Conservation (phyloP, 2,888 invertebrate species). For the Mesoligia furuncula region DNA sequence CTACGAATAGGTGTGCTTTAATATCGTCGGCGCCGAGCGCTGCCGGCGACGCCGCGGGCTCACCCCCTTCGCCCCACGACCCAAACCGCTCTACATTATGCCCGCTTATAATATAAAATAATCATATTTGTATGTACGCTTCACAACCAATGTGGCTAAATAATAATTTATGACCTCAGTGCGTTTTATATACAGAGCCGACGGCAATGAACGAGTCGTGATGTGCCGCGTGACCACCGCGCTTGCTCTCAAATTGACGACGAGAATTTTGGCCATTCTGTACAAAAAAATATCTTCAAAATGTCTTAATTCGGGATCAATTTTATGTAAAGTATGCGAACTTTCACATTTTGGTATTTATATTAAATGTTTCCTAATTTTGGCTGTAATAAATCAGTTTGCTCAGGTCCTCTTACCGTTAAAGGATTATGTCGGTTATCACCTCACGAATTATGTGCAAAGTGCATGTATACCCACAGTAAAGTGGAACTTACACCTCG, state of each 20-base stretch:
- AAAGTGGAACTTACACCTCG: constrained; percentile 10
- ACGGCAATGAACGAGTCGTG: constrained; percentile 73
- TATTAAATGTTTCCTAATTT: constrained; percentile 10
- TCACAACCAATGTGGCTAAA: constrained; percentile 72
- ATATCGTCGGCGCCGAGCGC: constrained; percentile 70
- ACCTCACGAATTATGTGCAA: constrained; percentile 11
- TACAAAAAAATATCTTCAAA: constrained; percentile 9
- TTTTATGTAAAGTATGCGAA: constrained; percentile 19
- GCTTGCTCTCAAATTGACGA: constrained; percentile 47
- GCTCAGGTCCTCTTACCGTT: constrained; percentile 8
- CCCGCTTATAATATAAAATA: constrained; percentile 66
- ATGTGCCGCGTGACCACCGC: constrained; percentile 59
- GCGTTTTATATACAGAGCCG: constrained; percentile 72
- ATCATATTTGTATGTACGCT: constrained; percentile 72
- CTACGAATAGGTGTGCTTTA: constrained; percentile 76
- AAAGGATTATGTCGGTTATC: constrained; percentile 12
- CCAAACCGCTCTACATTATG: constrained; percentile 60
- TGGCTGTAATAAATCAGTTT: constrained; percentile 4
- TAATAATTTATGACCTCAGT: constrained; percentile 78
- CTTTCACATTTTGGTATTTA: constrained; percentile 16
- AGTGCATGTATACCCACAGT: not conserved
- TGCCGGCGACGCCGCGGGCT: constrained; percentile 63
- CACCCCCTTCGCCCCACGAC: constrained; percentile 50
- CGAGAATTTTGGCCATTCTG: constrained; percentile 48
- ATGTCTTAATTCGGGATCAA: constrained; percentile 24